These are phyloP conservation scores for Lordiphosa collinella DNA, from an alignment of 1,140 invertebrate genomes.

Conservation along the genomic window DNA sequence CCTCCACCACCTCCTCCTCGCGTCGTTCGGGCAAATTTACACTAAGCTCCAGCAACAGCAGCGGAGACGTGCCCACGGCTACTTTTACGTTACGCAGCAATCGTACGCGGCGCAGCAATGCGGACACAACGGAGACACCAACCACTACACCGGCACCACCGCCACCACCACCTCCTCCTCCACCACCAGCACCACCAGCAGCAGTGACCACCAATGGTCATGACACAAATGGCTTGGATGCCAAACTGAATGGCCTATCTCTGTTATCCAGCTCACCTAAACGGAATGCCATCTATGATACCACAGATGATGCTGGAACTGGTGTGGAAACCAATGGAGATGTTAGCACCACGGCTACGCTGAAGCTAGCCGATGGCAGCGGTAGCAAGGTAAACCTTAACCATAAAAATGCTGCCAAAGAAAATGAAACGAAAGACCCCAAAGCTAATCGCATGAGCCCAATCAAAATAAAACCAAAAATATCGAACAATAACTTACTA, in stretches of 20 bases:
- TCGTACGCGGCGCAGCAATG: slow-evolving; percentile 30
- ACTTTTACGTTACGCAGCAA: slow-evolving; percentile 62
- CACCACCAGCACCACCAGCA: neutral
- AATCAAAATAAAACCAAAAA: slow-evolving; percentile 3
- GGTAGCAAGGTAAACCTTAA: slow-evolving; percentile 56
- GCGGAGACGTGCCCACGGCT: slow-evolving; percentile 66
- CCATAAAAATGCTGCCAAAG: neutral
- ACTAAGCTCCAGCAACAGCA: slow-evolving; percentile 56
- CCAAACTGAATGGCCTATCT: slow-evolving; percentile 53
- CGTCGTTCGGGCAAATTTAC: slow-evolving; percentile 39
- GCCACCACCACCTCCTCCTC: neutral
- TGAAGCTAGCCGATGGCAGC: slow-evolving; percentile 39
- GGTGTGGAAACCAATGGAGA: slow-evolving; percentile 29
- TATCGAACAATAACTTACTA: no score
- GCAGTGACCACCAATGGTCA: slow-evolving; percentile 24
- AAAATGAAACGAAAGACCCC: neutral
- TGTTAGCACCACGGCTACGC: slow-evolving; percentile 48
- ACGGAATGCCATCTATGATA: slow-evolving; percentile 63
- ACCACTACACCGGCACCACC: neutral
- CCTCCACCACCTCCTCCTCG: slow-evolving; percentile 3
- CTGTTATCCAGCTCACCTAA: slow-evolving; percentile 51
- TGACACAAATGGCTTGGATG: slow-evolving; percentile 37
- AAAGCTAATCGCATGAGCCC: slow-evolving; percentile 28
- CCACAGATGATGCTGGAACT: slow-evolving; percentile 48
- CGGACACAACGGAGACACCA: slow-evolving; percentile 2